Base-by-base conservation (phyloP, 2,888 invertebrate species). In the Exephanes ischioxanthus region DNA sequence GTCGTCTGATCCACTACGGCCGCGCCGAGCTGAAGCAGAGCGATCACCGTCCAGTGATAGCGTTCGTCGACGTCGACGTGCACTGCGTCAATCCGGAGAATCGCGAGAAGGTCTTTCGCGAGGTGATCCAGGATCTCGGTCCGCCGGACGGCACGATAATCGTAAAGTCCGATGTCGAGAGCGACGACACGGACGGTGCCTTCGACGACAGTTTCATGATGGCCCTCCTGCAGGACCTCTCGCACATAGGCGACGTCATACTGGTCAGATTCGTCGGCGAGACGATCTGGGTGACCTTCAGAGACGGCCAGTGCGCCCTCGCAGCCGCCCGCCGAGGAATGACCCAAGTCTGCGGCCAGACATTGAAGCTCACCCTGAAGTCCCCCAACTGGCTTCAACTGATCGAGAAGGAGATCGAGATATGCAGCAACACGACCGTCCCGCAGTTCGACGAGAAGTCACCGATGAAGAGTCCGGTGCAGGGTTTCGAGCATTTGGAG, bases 21-120 rank as follows among this genome's bases (percentile, higher is more conserved):
- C 95, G 98, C 88, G 98, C 99, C 6, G 99, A 99, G 94, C 94
- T 99, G 82, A 99, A 99, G 93, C 99, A 99, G 93, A 99, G 99
- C 92, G 99, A 99, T 94, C 99, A 99, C 94, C 96, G 99, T 83
- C 99, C 99, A 1, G 99, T 99, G 0, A 97, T 98, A 89, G 98
- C 98, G 0, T 96, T 98, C 82, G 96, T 99, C 89, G 98, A 99
- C 94, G 95, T 98, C 14, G 98, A 99, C 92, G 97, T 98, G 3
- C 95, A 97, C 88, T 96, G 96, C 92, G 97, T 99, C 0, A 97
- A 98, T 92, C 95, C 96, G 70, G 96, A 96, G 19, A 96, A 96
- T 91, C 96, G 98, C 80, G 96, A 97, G 91, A 95, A 95, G 89
- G 97, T 98, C 1, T 98, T 99, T 92, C 96, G 97, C 91, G 97